phyloP scores from a whole-genome alignment of 1,140 invertebrate species.

The Pectinophora gossypiella region DNA sequence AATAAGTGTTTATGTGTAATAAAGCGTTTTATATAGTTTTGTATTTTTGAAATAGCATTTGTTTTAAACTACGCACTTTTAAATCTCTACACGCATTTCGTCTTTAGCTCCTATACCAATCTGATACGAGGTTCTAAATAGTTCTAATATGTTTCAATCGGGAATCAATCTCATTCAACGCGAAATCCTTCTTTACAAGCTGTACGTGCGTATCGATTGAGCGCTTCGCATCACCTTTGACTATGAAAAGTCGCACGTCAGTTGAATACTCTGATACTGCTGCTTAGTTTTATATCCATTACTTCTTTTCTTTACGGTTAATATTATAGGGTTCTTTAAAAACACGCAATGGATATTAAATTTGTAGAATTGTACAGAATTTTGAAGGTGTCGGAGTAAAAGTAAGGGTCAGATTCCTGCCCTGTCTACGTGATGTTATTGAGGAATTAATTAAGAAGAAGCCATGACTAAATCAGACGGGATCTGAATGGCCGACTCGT shows the following conservation, averaged over 20 bases:
- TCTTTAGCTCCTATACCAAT: too few species aligned
- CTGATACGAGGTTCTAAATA: too few species aligned
- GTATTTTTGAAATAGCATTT: too few species aligned
- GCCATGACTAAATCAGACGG: constrained; percentile 1
- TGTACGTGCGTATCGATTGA: background rate
- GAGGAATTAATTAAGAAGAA: constrained; percentile 46
- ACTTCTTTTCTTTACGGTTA: background rate
- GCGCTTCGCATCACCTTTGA: background rate
- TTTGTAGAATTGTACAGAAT: background rate
- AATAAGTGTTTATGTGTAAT: too few species aligned
- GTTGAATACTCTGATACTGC: background rate
- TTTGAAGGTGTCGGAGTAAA: background rate
- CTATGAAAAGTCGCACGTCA: background rate
- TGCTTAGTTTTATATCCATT: background rate
- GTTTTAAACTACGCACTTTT: too few species aligned
- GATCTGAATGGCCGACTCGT: background rate
- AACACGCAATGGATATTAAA: background rate
- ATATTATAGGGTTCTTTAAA: background rate
- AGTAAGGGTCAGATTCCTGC: constrained; percentile 21
- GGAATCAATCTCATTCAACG: too few species aligned
- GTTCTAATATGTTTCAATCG: too few species aligned
- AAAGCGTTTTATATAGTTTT: too few species aligned
- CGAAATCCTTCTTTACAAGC: too few species aligned
- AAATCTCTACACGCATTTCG: too few species aligned
- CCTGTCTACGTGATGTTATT: constrained; percentile 46